Evolutionary conservation across 2,888 invertebrate genomes (phyloP).

Genomic region (Nematopogon swammerdamellus): DNA sequence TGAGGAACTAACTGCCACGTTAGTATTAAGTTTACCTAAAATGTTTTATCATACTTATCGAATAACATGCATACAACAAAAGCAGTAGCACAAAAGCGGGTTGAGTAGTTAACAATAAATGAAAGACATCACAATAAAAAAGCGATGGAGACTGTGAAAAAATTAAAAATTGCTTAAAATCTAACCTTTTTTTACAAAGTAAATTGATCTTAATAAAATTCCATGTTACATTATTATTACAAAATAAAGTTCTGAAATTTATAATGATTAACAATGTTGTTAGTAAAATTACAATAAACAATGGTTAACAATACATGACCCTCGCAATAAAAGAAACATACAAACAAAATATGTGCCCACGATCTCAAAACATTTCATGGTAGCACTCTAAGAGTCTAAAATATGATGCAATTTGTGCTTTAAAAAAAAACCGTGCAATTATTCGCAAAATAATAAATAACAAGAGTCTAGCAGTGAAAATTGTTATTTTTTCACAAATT

Average conservation of each 20-base stretch:
- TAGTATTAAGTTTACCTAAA: not conserved
- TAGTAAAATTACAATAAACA: not conserved
- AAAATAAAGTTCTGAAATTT: too few relatives aligned
- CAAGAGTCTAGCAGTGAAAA: not conserved
- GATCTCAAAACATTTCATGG: conserved; percentile 8
- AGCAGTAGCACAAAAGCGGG: not conserved
- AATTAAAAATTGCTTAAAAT: not conserved
- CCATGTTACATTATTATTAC: not conserved
- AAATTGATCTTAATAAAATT: not conserved
- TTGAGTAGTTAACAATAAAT: not conserved
- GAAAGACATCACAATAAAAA: not conserved
- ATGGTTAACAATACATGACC: not conserved
- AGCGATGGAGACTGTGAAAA: not conserved
- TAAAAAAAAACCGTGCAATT: conserved; percentile 1
- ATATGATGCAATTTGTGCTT: conserved; percentile 13
- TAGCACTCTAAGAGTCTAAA: conserved; percentile 45
- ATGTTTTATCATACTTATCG: not conserved
- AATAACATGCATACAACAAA: not conserved
- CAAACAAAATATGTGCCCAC: not conserved
- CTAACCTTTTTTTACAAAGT: not conserved
- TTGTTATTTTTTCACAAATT: conserved; percentile 10
- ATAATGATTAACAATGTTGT: not conserved
- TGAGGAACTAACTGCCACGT: not conserved
- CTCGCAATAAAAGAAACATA: not conserved
- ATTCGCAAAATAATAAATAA: not conserved